Evolutionary conservation across 2,113 vertebrate genomes (phyloP).

Genomic region (Pandion haliaetus): DNA sequence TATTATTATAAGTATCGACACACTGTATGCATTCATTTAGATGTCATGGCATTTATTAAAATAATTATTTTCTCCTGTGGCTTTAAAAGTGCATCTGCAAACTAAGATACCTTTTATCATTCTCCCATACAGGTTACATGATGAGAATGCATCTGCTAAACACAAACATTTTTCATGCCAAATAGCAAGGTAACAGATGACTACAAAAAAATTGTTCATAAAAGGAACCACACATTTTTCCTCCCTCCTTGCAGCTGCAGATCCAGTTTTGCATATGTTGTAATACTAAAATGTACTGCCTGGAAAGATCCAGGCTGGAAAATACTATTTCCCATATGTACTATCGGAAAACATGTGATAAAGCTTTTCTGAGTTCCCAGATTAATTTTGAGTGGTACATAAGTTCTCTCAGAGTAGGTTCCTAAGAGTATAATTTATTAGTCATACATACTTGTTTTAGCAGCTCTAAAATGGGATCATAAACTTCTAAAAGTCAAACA

Average conservation of each 20-base stretch:
- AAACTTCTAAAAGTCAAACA: slow-evolving; percentile 83
- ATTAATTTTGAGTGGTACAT: slow-evolving; percentile 74
- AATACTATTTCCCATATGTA: slow-evolving; percentile 29
- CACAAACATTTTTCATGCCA: background rate
- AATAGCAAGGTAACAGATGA: background rate
- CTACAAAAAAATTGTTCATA: background rate
- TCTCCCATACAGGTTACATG: background rate
- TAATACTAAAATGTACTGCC: slow-evolving; percentile 16
- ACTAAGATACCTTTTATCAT: background rate
- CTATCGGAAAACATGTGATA: slow-evolving; percentile 26
- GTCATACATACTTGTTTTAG: slow-evolving; percentile 83
- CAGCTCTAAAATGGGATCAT: slow-evolving; percentile 81
- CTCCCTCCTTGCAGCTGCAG: background rate
- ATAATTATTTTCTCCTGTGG: background rate
- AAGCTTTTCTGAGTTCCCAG: slow-evolving; percentile 76
- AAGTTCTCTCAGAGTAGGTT: slow-evolving; percentile 73
- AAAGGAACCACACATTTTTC: background rate
- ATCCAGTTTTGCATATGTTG: background rate
- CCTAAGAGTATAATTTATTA: slow-evolving; percentile 78
- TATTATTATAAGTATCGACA: background rate
- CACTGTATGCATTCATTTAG: background rate
- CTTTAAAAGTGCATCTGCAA: background rate
- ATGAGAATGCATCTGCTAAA: background rate
- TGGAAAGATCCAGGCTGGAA: slow-evolving; percentile 58
- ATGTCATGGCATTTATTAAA: background rate